Conservation (phyloP, 2,113 vertebrate genomes). For the Andinoacara biseriatus region DNA sequence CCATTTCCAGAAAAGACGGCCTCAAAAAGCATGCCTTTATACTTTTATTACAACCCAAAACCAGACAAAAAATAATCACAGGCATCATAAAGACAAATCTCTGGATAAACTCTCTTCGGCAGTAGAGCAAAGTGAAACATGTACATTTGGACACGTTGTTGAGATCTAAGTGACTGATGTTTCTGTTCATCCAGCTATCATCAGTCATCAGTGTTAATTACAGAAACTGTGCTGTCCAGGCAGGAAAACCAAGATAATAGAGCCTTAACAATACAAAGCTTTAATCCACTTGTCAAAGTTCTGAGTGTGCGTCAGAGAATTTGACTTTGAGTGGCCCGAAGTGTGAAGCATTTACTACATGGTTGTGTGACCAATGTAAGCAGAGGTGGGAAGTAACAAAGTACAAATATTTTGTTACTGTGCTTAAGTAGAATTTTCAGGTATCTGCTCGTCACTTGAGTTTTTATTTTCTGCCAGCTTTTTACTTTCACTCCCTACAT, state of each 20-base stretch:
- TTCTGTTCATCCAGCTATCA: neutral
- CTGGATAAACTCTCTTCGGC: too few species aligned
- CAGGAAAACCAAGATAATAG: conserved; percentile 76
- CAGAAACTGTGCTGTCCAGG: conserved; percentile 73
- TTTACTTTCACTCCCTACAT: too few species aligned
- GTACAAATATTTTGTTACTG: too few species aligned
- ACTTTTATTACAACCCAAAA: neutral
- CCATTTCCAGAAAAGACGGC: neutral
- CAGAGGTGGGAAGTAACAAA: too few species aligned
- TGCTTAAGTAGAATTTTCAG: too few species aligned
- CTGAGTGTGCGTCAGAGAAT: conserved; percentile 81
- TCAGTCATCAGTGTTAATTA: conserved; percentile 14
- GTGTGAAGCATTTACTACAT: conserved; percentile 83
- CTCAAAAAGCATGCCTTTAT: neutral
- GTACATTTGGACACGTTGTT: too few species aligned
- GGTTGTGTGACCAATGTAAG: conserved; percentile 53
- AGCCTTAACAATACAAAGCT: conserved; percentile 75
- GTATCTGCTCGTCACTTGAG: too few species aligned
- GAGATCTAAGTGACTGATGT: neutral
- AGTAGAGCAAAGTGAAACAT: too few species aligned
- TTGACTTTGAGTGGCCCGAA: conserved; percentile 86
- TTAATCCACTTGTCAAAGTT: conserved; percentile 77
- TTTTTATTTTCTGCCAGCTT: too few species aligned
- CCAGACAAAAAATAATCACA: too few species aligned
- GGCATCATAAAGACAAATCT: neutral